Conservation (phyloP, 2,797 vertebrate genomes). For the Fringilla coelebs region DNA sequence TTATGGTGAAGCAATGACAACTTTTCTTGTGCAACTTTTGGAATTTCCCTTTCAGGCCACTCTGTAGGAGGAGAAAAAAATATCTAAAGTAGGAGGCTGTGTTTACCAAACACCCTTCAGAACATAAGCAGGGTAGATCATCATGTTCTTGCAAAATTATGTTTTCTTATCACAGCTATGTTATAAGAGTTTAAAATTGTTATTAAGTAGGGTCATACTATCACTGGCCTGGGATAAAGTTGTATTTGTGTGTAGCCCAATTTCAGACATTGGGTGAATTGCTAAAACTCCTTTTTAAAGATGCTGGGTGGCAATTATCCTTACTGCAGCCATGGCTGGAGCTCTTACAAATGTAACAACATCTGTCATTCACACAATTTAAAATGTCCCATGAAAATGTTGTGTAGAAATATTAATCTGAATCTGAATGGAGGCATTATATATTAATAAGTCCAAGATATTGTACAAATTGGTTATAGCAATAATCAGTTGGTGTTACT, state of each 20-base stretch:
- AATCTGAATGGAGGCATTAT: background rate
- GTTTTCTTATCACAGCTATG: background rate
- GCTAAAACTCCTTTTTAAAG: background rate
- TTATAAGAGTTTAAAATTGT: background rate
- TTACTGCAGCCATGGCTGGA: background rate
- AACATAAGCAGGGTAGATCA: background rate
- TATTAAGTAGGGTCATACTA: background rate
- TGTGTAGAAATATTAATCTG: background rate
- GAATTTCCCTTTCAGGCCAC: conserved; percentile 13
- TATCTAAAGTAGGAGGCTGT: background rate
- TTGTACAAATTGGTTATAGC: background rate
- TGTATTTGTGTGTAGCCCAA: background rate
- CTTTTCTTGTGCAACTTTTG: background rate
- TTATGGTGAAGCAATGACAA: background rate
- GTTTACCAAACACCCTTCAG: background rate
- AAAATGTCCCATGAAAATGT: background rate
- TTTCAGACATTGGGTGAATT: background rate
- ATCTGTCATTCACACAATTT: background rate
- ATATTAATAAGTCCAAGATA: background rate
- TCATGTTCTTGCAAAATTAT: background rate
- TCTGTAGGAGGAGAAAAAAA: background rate
- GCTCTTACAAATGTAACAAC: background rate
- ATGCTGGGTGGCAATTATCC: background rate
- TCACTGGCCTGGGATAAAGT: background rate
- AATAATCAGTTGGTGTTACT: background rate